These are phyloP conservation scores for Kryptolebias marmoratus DNA, from an alignment of 2,113 vertebrate species.

Conservation along the genomic window DNA sequence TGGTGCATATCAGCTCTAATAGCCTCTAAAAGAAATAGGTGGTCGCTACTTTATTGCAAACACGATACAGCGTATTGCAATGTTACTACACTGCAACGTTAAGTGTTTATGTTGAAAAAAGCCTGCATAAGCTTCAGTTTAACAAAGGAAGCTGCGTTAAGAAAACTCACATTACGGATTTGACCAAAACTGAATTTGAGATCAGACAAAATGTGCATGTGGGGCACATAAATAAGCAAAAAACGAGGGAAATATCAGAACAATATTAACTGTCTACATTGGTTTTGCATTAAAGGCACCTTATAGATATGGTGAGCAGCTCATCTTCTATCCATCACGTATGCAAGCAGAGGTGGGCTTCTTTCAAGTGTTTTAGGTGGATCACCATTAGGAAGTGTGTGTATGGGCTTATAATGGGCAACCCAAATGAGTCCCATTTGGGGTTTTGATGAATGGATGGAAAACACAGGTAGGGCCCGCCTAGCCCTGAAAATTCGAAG, in stretches of 20 bases:
- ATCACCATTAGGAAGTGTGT: background rate
- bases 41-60: background rate
- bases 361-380: background rate
- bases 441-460: background rate
- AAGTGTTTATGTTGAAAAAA: background rate
- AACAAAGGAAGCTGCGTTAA: background rate
- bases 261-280: background rate
- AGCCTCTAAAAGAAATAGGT: background rate
- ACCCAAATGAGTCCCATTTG: background rate
- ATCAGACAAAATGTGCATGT: background rate
- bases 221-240: too few relatives aligned
- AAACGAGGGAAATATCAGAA: background rate
- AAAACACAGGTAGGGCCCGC: background rate
- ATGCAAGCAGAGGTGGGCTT: background rate
- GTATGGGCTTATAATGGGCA: background rate
- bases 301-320: too few relatives aligned
- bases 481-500: background rate
- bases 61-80: background rate
- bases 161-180: background rate
- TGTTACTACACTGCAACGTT: background rate
- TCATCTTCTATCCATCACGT: background rate
- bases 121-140: too few relatives aligned
- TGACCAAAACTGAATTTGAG: too few relatives aligned
- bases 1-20: background rate
- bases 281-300: too few relatives aligned